Evolutionary conservation across 2,113 vertebrate genomes (phyloP).

Genomic region (Pithys albifrons): DNA sequence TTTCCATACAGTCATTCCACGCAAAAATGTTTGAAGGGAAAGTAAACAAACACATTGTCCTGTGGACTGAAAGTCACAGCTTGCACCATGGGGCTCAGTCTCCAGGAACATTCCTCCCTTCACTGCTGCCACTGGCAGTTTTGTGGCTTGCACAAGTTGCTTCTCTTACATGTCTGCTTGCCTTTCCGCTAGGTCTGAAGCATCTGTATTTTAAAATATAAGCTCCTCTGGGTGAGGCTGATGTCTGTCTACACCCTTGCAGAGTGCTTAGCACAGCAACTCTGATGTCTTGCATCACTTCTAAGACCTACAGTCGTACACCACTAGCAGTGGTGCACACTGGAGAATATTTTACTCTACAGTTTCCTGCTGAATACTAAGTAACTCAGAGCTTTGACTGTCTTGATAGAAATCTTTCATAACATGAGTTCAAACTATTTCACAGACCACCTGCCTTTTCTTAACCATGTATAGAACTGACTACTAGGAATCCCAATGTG

Average conservation of each 20-base stretch:
- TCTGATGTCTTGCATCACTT: neutral
- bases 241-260: neutral
- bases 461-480: neutral
- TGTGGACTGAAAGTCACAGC: neutral
- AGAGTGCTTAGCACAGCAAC: neutral
- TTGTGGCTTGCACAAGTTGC: neutral
- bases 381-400: neutral
- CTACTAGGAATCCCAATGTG: neutral
- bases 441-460: slow-evolving; percentile 15
- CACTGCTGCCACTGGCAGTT: neutral
- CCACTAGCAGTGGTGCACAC: neutral
- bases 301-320: neutral
- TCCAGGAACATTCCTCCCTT: neutral
- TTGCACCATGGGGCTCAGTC: neutral
- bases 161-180: neutral
- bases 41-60: neutral
- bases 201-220: neutral
- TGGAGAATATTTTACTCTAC: neutral
- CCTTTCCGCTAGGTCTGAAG: neutral
- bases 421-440: neutral
- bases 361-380: neutral
- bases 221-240: neutral
- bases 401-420: neutral
- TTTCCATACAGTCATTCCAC: neutral
- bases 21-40: fast-evolving